Percentiles rank a stretch among this genome's conserved stretches.
These are phyloP conservation scores for Amblyornis subalaris DNA, from an alignment of 2,113 vertebrate species.

Conservation along the genomic window DNA sequence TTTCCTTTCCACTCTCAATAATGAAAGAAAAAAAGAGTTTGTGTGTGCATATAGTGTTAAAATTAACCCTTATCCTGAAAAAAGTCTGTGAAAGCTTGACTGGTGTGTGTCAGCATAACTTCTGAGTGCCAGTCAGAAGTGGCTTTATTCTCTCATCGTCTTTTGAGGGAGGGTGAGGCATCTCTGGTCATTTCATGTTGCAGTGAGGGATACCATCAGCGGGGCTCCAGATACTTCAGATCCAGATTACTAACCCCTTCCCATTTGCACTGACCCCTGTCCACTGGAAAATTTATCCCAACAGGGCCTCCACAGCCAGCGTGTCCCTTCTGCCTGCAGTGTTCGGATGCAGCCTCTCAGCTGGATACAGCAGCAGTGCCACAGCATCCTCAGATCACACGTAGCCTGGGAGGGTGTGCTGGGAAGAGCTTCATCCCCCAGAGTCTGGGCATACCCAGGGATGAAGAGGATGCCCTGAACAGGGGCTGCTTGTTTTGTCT, in stretches of 20 bases:
- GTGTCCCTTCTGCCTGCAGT: neutral
- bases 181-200: neutral
- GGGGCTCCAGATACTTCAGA: neutral
- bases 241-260: neutral
- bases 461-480: neutral
- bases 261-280: neutral
- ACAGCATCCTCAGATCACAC: neutral
- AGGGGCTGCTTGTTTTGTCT: neutral
- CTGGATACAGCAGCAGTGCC: neutral
- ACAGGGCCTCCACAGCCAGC: neutral
- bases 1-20: neutral
- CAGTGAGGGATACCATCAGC: neutral
- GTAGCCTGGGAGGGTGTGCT: neutral
- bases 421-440: neutral
- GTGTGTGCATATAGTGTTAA: neutral
- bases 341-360: neutral
- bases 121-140: neutral
- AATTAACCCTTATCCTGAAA: neutral
- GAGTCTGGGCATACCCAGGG: neutral
- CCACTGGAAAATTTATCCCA: neutral
- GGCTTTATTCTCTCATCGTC: neutral
- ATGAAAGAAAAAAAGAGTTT: neutral
- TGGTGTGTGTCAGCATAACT: neutral
- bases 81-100: neutral
- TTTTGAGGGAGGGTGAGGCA: neutral